Percentiles rank a stretch among this genome's conserved stretches.
Conservation (phyloP, 1,140 invertebrate genomes). For the Drosophila kepulauana region DNA sequence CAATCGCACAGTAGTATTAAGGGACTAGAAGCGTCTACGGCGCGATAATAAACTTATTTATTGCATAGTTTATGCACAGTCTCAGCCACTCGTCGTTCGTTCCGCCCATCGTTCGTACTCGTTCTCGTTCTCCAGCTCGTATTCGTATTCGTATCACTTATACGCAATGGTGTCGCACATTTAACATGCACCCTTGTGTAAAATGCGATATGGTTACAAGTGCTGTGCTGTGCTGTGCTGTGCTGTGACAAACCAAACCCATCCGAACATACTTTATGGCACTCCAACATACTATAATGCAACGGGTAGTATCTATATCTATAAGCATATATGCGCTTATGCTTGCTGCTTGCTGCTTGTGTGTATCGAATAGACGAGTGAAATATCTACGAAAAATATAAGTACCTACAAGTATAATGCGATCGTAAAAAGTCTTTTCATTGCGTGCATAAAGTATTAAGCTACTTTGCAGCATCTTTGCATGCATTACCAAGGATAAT, state of each 20-base stretch:
- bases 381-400: slow-evolving; percentile 71
- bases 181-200: slow-evolving; percentile 77
- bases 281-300: background rate
- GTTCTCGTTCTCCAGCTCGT: background rate
- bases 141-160: slow-evolving; percentile 60
- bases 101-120: no score
- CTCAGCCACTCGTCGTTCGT: no score
- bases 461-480: slow-evolving; percentile 83
- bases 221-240: slow-evolving; percentile 4
- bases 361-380: slow-evolving; percentile 63
- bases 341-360: slow-evolving; percentile 4
- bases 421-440: slow-evolving; percentile 83
- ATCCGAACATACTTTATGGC: slow-evolving; percentile 17
- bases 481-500: slow-evolving; percentile 81
- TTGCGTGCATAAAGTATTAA: slow-evolving; percentile 83
- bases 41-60: slow-evolving; percentile 80
- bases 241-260: slow-evolving; percentile 14
- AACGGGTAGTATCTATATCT: slow-evolving; percentile 12
- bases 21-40: slow-evolving; percentile 19
- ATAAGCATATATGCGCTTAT: slow-evolving; percentile 21
- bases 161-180: slow-evolving; percentile 76
- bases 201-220: slow-evolving; percentile 69
- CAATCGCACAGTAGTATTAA: slow-evolving; percentile 15
- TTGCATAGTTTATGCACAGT: slow-evolving; percentile 74
- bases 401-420: slow-evolving; percentile 80